Conservation (phyloP, 2,888 invertebrate species). For the Colostygia pectinataria region DNA sequence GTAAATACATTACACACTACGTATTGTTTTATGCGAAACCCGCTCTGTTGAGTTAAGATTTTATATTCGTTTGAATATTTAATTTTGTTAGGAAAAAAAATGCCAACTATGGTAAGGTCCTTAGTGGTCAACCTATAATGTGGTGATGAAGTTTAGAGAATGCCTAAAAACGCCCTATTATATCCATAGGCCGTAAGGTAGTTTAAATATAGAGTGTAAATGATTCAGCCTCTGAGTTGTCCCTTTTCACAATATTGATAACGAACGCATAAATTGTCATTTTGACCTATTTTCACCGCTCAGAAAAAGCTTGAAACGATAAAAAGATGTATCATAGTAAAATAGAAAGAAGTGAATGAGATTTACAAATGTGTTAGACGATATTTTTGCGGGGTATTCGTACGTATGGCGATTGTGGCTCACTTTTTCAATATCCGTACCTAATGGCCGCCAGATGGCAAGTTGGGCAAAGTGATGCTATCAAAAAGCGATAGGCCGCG, state of each 20-base stretch:
- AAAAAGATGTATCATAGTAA: conserved; percentile 12
- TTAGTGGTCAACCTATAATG: too few species aligned
- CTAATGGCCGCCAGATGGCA: conserved; percentile 82
- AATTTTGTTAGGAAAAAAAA: too few species aligned
- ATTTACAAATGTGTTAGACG: conserved; percentile 31
- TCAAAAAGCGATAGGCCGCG: conserved; percentile 82
- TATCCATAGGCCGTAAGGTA: too few species aligned
- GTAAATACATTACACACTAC: too few species aligned
- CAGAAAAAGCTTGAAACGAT: conserved; percentile 8
- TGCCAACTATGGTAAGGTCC: too few species aligned
- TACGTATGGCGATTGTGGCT: conserved; percentile 53
- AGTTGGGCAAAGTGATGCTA: conserved; percentile 82
- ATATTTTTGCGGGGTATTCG: conserved; percentile 42
- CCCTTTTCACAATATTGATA: too few species aligned
- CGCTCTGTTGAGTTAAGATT: too few species aligned
- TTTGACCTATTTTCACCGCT: conserved; percentile 5
- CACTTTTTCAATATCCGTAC: conserved; percentile 81
- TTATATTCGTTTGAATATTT: too few species aligned
- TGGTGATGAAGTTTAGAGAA: too few species aligned
- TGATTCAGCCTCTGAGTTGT: too few species aligned
- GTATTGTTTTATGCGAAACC: too few species aligned
- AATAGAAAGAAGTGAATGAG: conserved; percentile 24
- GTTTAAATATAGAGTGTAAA: neutral
- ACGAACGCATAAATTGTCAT: neutral
- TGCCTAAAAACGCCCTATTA: too few species aligned